Evolutionary conservation across 2,888 invertebrate species (phyloP).

Genomic region (Erpobdella octoculata): DNA sequence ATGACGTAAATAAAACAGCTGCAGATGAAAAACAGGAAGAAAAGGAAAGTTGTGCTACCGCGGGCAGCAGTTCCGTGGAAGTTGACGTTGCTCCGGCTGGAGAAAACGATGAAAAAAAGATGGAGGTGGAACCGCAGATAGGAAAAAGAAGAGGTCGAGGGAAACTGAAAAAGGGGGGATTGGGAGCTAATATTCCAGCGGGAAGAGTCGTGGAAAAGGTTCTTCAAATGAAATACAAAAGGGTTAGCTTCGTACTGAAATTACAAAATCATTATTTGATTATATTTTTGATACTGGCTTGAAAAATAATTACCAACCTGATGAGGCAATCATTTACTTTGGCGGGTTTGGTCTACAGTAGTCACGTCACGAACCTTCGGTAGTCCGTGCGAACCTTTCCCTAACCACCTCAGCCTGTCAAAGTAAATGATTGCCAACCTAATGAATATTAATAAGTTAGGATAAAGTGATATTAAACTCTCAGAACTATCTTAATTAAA

Average conservation of each 20-base stretch:
- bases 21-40: not conserved
- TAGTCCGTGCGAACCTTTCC: too few relatives aligned
- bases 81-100: not conserved
- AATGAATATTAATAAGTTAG: too few relatives aligned
- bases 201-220: not conserved
- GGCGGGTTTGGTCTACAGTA: too few relatives aligned
- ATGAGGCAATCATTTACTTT: too few relatives aligned
- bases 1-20: not conserved
- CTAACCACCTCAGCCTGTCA: too few relatives aligned
- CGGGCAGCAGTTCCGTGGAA: not conserved
- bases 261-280: too few relatives aligned
- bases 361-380: too few relatives aligned
- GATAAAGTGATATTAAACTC: too few relatives aligned
- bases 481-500: too few relatives aligned
- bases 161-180: not conserved
- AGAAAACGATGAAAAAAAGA: not conserved
- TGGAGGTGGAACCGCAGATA: not conserved
- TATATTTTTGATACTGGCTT: too few relatives aligned
- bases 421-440: too few relatives aligned
- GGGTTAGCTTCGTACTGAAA: not conserved
- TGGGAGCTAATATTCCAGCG: not conserved
- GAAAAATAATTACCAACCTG: too few relatives aligned
- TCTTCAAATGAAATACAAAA: not conserved
- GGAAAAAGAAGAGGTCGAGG: not conserved
- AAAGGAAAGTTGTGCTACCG: not conserved